These are phyloP conservation scores for Calliphora vicina DNA, from an alignment of 1,140 invertebrate genomes.

Conservation along the genomic window DNA sequence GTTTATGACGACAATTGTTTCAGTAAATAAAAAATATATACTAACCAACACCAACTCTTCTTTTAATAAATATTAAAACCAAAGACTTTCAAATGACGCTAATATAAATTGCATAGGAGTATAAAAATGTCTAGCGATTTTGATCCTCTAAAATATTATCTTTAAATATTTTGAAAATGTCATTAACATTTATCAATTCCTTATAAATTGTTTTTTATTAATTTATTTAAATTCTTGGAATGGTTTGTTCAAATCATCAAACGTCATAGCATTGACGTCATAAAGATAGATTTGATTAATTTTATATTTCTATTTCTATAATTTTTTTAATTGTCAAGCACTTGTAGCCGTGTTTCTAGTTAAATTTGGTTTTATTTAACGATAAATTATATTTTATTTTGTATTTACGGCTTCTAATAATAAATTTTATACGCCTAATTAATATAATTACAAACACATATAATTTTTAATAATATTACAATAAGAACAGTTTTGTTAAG, in stretches of 20 bases:
- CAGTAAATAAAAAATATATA: not conserved
- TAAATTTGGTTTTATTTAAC: not conserved
- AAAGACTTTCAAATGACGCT: too few species aligned
- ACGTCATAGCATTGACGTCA: conserved; percentile 19
- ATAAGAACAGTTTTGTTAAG: too few species aligned
- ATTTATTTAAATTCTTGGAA: not conserved
- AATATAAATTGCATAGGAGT: too few species aligned
- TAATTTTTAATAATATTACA: too few species aligned
- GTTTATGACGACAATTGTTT: not conserved
- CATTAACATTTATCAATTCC: not conserved
- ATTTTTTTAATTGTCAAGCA: not conserved
- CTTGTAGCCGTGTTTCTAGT: not conserved
- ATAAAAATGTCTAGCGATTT: too few species aligned
- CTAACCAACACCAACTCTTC: too few species aligned
- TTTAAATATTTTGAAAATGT: not conserved
- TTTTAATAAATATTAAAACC: too few species aligned
- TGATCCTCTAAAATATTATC: too few species aligned
- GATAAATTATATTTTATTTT: too few species aligned
- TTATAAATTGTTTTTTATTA: not conserved
- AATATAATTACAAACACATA: too few species aligned
- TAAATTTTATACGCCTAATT: too few species aligned
- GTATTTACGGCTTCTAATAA: too few species aligned
- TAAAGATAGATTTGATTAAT: not conserved
- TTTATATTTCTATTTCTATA: not conserved
- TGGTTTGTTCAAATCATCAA: not conserved